Evolutionary conservation across 2,888 invertebrate species (phyloP), one percentile per base, ranked within the genome.

Genomic region (Heterodera filipjevi): DNA sequence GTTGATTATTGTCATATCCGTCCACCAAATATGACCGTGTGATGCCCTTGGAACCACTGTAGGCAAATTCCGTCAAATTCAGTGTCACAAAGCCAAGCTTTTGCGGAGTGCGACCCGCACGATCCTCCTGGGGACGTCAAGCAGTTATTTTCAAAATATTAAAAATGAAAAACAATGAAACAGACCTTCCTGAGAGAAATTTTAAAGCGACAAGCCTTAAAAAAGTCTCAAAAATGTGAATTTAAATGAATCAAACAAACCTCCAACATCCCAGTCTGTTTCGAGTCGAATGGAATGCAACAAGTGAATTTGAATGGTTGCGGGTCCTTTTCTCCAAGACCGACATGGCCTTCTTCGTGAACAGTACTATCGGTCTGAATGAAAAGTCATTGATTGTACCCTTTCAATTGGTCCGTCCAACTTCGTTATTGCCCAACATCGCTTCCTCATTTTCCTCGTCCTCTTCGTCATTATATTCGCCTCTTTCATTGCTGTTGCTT

Each of bases 41-140:
- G 80, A 93, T 93, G 72, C 87, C 88, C 77, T 85, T 85, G 87
- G 93, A 92, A 66, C 96, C 97, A 66, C 95, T 93, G 82, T 96
- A 97, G 78, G 98, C 97, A 91, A 94, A 94, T 92, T 97, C 96
- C 80, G 97, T 95, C 90, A 98, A 92, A 92, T 99, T 97, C 89
- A 98, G 92, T 92, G 97, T 96, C 87, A 95, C 96, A 92, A 95
- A 98, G 85, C 98, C 98, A 87, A 99, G 93, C 92, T 98, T 98
- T 91, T 94, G 94, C 91, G 93, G 95, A 83, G 95, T 93, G 83
- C 94, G 92, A 76, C 95, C 95, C 74, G 93, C 93, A 89, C 93
- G 92, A 82, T 92, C 90, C 90, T 93, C 93, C 93, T 93, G 86
- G 2, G 89, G 87, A 39, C n/a, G n/a, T n/a, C n/a, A 78, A 71